A percentile compares a stretch with the other conserved stretches of the same genome.
phyloP scores from a whole-genome alignment of 23 tunicate species.

The Styela plicata region DNA sequence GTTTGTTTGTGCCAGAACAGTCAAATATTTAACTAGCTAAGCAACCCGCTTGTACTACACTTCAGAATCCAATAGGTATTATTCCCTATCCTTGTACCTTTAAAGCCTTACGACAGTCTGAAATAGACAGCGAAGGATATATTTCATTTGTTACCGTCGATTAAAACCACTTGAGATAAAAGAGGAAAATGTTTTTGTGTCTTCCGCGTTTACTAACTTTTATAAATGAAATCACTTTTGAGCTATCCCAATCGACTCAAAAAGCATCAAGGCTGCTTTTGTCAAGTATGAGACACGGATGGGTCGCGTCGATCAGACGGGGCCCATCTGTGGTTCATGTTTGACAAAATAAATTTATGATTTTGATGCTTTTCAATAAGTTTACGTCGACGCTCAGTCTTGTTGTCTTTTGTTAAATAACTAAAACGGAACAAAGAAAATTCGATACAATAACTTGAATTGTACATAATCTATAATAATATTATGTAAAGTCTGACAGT shows the following conservation, averaged over 20 bases:
- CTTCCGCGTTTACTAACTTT: no score
- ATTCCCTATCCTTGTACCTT: neutral
- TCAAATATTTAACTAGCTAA: neutral
- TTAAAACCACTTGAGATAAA: neutral
- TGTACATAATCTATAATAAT: neutral
- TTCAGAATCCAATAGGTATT: neutral
- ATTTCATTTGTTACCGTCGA: neutral
- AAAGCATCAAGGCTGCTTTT: no score
- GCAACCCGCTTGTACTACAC: neutral
- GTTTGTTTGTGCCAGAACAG: neutral
- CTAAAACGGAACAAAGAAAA: neutral
- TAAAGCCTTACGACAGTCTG: neutral
- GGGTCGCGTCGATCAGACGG: no score
- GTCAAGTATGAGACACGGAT: no score
- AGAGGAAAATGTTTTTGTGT: no score
- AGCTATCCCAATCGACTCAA: no score
- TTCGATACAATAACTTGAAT: neutral
- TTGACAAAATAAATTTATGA: no score
- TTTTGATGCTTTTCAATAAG: no score
- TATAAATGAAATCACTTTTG: no score
- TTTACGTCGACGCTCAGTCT: neutral
- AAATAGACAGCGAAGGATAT: neutral
- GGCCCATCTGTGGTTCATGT: no score
- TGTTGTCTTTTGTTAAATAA: neutral
- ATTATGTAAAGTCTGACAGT: neutral